phyloP scores from a whole-genome alignment of 2,113 vertebrate species.

The Calidris pygmaea region DNA sequence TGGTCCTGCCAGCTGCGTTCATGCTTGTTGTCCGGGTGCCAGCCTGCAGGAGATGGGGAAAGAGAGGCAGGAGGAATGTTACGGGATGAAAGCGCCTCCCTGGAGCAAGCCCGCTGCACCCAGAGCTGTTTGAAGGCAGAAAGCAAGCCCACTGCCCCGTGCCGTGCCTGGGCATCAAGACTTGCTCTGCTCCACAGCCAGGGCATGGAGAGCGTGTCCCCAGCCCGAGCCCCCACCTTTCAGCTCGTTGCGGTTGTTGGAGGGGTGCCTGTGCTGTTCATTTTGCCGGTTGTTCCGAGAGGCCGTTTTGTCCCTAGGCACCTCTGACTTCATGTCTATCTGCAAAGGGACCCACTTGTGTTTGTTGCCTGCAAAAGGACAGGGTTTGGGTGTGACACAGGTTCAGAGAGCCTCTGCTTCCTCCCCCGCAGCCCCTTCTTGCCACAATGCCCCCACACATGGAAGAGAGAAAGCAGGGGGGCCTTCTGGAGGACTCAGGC shows the following conservation, averaged over 20 bases:
- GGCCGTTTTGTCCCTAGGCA: conserved; percentile 88
- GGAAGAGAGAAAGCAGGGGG: background rate
- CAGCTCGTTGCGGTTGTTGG: conserved; percentile 87
- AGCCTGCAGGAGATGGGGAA: conserved; percentile 70
- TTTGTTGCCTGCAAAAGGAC: conserved; percentile 87
- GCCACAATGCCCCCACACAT: background rate
- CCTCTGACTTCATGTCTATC: conserved; percentile 97
- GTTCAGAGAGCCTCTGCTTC: background rate
- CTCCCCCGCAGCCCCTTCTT: background rate
- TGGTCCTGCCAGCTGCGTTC: conserved; percentile 93
- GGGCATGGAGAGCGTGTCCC: background rate
- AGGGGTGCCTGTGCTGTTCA: conserved; percentile 85
- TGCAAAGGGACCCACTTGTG: conserved; percentile 98
- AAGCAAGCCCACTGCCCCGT: fast-evolving
- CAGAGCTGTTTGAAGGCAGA: fast-evolving
- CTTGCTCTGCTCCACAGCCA: background rate
- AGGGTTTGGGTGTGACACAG: conserved; percentile 8
- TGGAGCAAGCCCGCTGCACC: background rate
- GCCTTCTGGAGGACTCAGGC: background rate
- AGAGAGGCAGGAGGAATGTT: background rate
- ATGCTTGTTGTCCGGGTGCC: conserved; percentile 90
- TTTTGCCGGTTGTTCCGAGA: conserved; percentile 94
- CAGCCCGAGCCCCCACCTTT: conserved; percentile 78
- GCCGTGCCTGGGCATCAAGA: background rate
- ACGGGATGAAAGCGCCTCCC: background rate